Percentiles rank a stretch among this genome's conserved stretches.
Conservation (phyloP, 2,113 vertebrate species). For the Tauraco erythrolophus region DNA sequence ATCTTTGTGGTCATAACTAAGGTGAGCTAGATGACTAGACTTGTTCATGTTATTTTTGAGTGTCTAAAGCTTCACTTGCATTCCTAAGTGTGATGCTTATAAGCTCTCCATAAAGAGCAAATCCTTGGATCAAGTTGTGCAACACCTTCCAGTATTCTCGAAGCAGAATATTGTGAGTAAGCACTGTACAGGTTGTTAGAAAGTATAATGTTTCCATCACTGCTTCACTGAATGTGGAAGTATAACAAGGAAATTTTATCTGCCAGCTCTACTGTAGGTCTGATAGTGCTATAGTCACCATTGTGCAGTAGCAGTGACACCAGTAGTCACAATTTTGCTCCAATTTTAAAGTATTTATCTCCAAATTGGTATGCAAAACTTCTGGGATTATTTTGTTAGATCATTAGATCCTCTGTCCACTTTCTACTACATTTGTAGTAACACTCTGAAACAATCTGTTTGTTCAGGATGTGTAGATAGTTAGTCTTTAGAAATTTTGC, state of each 20-base stretch:
- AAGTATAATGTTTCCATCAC: neutral
- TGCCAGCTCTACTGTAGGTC: neutral
- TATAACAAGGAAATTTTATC: neutral
- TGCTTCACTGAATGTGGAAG: neutral
- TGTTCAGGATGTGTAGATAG: neutral
- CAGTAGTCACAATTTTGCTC: neutral
- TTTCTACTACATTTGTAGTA: neutral
- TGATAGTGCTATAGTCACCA: fast-evolving
- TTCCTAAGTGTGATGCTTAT: neutral
- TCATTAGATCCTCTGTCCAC: neutral
- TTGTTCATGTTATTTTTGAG: neutral
- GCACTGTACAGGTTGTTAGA: neutral
- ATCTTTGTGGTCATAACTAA: neutral
- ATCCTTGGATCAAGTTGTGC: neutral
- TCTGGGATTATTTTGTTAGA: neutral
- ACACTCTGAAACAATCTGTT: neutral
- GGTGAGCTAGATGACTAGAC: neutral
- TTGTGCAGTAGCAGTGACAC: neutral
- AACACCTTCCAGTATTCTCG: neutral
- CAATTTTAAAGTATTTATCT: neutral
- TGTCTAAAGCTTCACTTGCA: neutral
- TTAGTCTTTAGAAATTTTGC: neutral
- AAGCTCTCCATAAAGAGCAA: neutral
- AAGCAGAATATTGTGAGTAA: neutral
- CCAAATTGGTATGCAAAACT: neutral